Evolutionary conservation across 2,888 invertebrate genomes (phyloP), one percentile per base, ranked within the genome.

Genomic region (Sinhomidia bicolor): DNA sequence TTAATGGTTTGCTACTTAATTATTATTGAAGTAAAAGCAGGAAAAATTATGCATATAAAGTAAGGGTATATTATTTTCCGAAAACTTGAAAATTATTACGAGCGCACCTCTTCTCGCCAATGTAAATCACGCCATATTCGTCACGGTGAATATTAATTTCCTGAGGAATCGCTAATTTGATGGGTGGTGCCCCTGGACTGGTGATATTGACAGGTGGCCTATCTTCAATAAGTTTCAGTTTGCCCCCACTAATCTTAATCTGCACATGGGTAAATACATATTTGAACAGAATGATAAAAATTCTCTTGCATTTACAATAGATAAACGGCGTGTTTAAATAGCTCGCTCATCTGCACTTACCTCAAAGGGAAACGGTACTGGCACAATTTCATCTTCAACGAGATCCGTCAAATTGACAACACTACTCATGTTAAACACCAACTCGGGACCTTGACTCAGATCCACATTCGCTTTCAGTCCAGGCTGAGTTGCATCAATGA

Each of bases 311-410:
- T 9, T 41, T 51, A 81, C 47, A 23, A 47, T 20, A 60, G 36
- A 17, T 47, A 14, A n/a, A n/a, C n/a, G n/a, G n/a, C n/a, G n/a
- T n/a, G n/a, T n/a, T n/a, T n/a, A n/a, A n/a, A n/a, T n/a, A n/a
- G 47, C 26, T 71, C 71, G 29, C 14, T 32, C 23, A 26, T 54
- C 9, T 26, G 44, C 17, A 10, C 20, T 41, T 93, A 97, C 97
- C 95, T 97, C 95, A 93, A 98, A 94, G 4, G 98, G 98, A 94
- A 98, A 95, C 0, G 97, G 96, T 85, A 96, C 95, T 1, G 95
- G 95, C 29, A 97, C 95, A 51, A 97, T 95, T 94, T 98, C 98
- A 93, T 98, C 98, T 93, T 98, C 98, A 0, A 96, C 94, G 90
- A 98, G 95, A 93, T 98, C 98, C 0, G 96, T 95, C 14, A 98